Percentiles rank a stretch among this genome's conserved stretches.
Conservation (phyloP, 53 echinoderm and acorn worm genomes). For the Arbacia lixula region DNA sequence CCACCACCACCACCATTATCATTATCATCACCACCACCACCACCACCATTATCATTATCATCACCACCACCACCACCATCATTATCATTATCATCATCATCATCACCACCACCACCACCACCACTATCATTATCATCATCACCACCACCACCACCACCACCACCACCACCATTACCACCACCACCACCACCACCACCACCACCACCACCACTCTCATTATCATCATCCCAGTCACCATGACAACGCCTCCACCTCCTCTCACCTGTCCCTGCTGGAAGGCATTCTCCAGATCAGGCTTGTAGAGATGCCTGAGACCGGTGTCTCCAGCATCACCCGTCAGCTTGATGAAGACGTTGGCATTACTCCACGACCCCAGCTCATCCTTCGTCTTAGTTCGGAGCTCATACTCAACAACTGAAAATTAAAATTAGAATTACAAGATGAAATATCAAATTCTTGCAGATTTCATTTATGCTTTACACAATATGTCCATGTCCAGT, state of each 20-base stretch:
- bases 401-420: slow-evolving; percentile 41
- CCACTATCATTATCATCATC: not conserved
- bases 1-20: not conserved
- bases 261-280: slow-evolving; percentile 73
- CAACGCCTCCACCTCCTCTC: not conserved
- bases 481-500: no score
- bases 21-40: not conserved
- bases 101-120: not conserved
- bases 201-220: not conserved
- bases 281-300: slow-evolving; percentile 59
- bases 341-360: slow-evolving; percentile 57
- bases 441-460: not conserved
- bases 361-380: slow-evolving; percentile 49
- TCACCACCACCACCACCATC: not conserved
- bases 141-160: slow-evolving; percentile 3
- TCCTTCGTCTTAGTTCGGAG: slow-evolving; percentile 32
- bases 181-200: not conserved
- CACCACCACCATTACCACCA: slow-evolving; percentile 1
- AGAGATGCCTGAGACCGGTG: slow-evolving; percentile 62
- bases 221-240: not conserved
- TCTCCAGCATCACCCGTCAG: slow-evolving; percentile 63
- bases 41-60: not conserved
- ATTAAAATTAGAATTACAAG: not conserved
- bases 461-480: no score
- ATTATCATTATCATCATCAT: not conserved